Conservation (phyloP, 2,888 invertebrate species). For the Leucoma salicis region DNA sequence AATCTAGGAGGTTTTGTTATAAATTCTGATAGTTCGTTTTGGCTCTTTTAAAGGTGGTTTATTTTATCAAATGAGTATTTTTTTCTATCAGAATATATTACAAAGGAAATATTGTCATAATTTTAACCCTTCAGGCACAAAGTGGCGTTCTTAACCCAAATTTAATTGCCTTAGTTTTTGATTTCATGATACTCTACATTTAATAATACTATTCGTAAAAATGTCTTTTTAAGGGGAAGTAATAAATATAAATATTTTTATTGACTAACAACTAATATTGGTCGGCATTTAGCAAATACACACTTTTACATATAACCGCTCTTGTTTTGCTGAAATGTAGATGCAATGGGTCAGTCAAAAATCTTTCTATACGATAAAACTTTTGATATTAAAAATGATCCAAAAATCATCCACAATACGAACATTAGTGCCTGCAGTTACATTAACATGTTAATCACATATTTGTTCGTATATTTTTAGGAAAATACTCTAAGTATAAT, state of each 20-base stretch:
- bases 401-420: conserved; percentile 23
- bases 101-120: conserved; percentile 69
- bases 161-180: conserved; percentile 64
- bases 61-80: conserved; percentile 24
- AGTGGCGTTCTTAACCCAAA: conserved; percentile 76
- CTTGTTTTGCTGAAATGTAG: conserved; percentile 34
- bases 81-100: conserved; percentile 46
- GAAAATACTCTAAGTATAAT: conserved; percentile 37
- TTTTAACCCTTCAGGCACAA: conserved; percentile 67
- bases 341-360: neutral
- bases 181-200: conserved; percentile 74
- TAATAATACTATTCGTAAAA: conserved; percentile 83
- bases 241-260: conserved; percentile 75
- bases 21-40: conserved; percentile 45
- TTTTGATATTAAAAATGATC: conserved; percentile 6
- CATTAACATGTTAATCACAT: conserved; percentile 39
- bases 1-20: conserved; percentile 46
- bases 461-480: conserved; percentile 39
- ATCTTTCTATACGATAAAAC: neutral
- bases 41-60: conserved; percentile 14
- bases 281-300: conserved; percentile 77
- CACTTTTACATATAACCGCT: conserved; percentile 53
- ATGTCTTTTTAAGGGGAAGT: conserved; percentile 78
- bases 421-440: conserved; percentile 24
- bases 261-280: conserved; percentile 74